Evolutionary conservation across 2,888 invertebrate species (phyloP), one percentile per base, ranked within the genome.

Genomic region (Deilephila elpenor): DNA sequence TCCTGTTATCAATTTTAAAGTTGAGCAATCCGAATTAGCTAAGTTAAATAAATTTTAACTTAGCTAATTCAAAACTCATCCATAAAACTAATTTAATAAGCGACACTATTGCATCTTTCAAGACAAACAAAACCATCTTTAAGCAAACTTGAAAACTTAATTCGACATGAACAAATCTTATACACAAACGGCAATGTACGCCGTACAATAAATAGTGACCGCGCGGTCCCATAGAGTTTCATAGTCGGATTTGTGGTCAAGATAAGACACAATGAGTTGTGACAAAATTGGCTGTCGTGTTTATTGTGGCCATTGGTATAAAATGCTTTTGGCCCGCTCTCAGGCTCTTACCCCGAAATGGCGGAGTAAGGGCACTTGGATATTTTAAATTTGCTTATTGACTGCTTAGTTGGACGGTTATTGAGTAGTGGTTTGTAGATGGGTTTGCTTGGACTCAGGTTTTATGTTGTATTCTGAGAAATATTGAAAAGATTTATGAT

Each of bases 241-340:
- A 64, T 76, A 73, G 75, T 77, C 67, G 77, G 75, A 83, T 77
- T 76, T 77, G 85, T 84, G 88, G 88, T 86, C 86, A 86, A 87
- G 89, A 89, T 88, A 89, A 88, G 87, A 78, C 82, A 78, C 86
- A 88, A 87, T 89, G 88, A 89, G 88, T 89, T 89, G 88, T 86
- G 88, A 87, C 87, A 83, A 87, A 88, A 89, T 89, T 88, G 89
- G 86, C 84, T 85, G 87, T 86, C 84, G 81, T 83, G 84, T 88
- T 86, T 89, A 88, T 88, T 87, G 86, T 87, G 80, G 77, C 76
- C 79, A 83, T 83, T 83, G 82, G 82, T 84, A 84, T 85, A 83
- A 83, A 86, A 82, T 79, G 83, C 77, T 83, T 84, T 82, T 79
- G 83, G 81, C 77, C 75, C 79, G 76, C 74, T 75, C 76, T 77